Conservation (phyloP, 2,797 vertebrate genomes). For the Varecia variegata region DNA sequence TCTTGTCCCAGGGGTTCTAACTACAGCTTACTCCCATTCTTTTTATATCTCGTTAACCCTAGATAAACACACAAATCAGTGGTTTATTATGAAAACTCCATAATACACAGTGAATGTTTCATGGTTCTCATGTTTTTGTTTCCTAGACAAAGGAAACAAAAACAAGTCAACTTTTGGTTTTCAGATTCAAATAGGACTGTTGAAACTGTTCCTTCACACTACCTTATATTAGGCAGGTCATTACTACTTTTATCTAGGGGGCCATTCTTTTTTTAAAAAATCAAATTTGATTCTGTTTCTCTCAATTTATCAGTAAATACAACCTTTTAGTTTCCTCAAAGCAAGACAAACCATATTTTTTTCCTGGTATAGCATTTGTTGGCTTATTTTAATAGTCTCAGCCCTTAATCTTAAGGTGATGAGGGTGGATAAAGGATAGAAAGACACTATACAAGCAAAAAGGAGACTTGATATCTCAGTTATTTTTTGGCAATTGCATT, state of each 20-base stretch:
- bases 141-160: conserved; percentile 51
- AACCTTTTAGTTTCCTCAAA: conserved; percentile 38
- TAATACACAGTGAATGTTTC: not conserved
- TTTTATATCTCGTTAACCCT: conserved; percentile 52
- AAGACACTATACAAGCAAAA: not conserved
- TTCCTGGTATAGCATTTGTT: not conserved
- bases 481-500: conserved; percentile 1
- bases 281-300: conserved; percentile 29
- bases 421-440: not conserved
- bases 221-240: not conserved
- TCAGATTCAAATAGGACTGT: not conserved
- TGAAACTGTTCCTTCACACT: not conserved
- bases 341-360: not conserved
- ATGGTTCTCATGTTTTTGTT: conserved; percentile 38
- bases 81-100: conserved; percentile 31
- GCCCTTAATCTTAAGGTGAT: not conserved
- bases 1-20: conserved; percentile 57
- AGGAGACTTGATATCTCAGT: not conserved
- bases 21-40: not conserved
- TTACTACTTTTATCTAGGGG: conserved; percentile 43
- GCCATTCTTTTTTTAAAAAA: not conserved
- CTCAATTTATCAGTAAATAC: conserved; percentile 21
- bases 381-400: not conserved
- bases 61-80: conserved; percentile 50
- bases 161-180: conserved; percentile 19